phyloP scores from a whole-genome alignment of 2,888 invertebrate species.

The Piscicola geometra region DNA sequence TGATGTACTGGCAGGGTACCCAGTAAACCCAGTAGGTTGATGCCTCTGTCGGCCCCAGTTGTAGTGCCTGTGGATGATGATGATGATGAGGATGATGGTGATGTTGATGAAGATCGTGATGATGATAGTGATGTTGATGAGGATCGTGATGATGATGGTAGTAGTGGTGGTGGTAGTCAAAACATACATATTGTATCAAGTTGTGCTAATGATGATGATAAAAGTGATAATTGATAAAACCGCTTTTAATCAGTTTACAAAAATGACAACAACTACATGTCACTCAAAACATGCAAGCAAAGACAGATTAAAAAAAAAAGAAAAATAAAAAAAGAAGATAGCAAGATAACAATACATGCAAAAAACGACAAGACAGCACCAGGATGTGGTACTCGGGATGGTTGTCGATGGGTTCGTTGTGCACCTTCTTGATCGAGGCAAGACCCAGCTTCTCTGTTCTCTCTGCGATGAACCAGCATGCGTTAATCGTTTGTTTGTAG shows the following conservation, averaged over 20 bases:
- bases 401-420: conserved; percentile 76
- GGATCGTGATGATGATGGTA: too few species aligned
- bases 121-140: too few species aligned
- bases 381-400: conserved; percentile 85
- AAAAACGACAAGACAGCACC: conserved; percentile 60
- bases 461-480: too few species aligned
- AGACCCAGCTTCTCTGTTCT: conserved; percentile 84
- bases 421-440: conserved; percentile 77
- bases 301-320: too few species aligned
- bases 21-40: conserved; percentile 89
- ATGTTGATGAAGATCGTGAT: too few species aligned
- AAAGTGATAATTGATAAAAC: background rate
- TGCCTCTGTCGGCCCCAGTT: conserved; percentile 83
- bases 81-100: too few species aligned
- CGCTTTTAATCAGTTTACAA: background rate
- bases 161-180: too few species aligned
- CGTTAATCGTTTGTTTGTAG: too few species aligned
- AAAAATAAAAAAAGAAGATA: too few species aligned
- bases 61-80: conserved; percentile 67
- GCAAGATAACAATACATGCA: background rate
- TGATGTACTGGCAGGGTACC: conserved; percentile 80
- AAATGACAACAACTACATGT: background rate
- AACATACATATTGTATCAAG: too few species aligned
- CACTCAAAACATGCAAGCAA: background rate
- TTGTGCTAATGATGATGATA: too few species aligned